A percentile compares a stretch with the other conserved stretches of the same genome.
Conservation (phyloP, 2,797 vertebrate genomes). For the Simalia tracyae region DNA sequence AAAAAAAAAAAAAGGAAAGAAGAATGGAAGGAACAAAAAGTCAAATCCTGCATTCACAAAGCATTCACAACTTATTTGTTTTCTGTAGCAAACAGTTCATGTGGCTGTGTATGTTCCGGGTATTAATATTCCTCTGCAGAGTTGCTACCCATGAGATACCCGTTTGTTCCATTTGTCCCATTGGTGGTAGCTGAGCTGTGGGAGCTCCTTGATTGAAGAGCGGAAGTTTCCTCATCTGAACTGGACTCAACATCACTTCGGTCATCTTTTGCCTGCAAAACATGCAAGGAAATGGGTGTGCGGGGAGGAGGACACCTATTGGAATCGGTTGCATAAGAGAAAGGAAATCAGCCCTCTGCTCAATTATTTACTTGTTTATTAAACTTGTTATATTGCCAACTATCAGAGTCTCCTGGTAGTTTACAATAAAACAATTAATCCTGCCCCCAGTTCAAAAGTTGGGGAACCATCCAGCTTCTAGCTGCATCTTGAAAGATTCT, state of each 20-base stretch:
- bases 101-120: conserved; percentile 60
- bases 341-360: not conserved
- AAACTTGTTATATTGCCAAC: not conserved
- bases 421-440: no score
- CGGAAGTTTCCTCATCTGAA: conserved; percentile 92
- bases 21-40: not conserved
- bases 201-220: conserved; percentile 76
- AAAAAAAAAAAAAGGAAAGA: conserved; percentile 58
- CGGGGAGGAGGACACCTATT: conserved; percentile 15
- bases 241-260: conserved; percentile 95
- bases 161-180: conserved; percentile 89
- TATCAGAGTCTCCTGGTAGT: not conserved
- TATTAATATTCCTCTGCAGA: conserved; percentile 89
- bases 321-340: conserved; percentile 15
- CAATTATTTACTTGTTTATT: not conserved
- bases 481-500: not conserved
- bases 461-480: not conserved
- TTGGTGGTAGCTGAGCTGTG: conserved; percentile 76
- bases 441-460: not conserved
- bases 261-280: conserved; percentile 89
- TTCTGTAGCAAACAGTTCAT: conserved; percentile 83
- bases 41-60: conserved; percentile 77
- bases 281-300: not conserved
- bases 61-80: conserved; percentile 85
- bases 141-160: conserved; percentile 82